phyloP scores from a whole-genome alignment of 2,888 invertebrate species.

The Leptinotarsa juncta region DNA sequence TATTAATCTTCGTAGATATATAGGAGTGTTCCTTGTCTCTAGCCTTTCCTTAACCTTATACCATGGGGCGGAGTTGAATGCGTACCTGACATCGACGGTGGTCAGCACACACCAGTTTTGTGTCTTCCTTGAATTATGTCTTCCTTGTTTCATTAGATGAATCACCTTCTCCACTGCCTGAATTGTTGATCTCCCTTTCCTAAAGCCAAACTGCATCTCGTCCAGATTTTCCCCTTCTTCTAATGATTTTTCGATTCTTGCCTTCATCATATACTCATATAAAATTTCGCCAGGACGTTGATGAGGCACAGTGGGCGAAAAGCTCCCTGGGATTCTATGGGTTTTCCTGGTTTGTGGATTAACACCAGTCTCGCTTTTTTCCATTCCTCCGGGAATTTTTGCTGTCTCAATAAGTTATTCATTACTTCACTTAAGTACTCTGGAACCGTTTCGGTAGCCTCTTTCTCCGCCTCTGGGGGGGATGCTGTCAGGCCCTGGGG shows the following conservation, averaged over 20 bases:
- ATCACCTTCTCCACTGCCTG: background rate
- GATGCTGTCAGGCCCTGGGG: background rate
- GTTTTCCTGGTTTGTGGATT: constrained; percentile 5
- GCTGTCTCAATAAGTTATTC: background rate
- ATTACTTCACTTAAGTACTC: background rate
- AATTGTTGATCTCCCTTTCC: background rate
- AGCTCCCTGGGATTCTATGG: background rate
- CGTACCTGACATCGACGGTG: no score
- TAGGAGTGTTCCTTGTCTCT: no score
- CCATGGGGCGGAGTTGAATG: no score
- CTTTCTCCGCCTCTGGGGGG: background rate
- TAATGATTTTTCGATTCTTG: no score
- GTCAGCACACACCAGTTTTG: no score
- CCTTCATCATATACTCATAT: no score
- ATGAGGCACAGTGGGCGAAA: constrained; percentile 6
- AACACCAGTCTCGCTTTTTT: background rate
- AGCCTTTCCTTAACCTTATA: no score
- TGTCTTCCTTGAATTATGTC: no score
- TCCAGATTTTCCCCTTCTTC: no score
- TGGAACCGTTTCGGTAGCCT: background rate
- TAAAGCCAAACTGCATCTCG: no score
- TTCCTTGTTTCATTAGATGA: no score
- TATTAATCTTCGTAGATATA: no score
- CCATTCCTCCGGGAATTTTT: constrained; percentile 6
- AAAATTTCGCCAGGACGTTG: background rate